phyloP scores from a whole-genome alignment of 2,888 invertebrate species.

The Thysanoteuthis rhombus region DNA sequence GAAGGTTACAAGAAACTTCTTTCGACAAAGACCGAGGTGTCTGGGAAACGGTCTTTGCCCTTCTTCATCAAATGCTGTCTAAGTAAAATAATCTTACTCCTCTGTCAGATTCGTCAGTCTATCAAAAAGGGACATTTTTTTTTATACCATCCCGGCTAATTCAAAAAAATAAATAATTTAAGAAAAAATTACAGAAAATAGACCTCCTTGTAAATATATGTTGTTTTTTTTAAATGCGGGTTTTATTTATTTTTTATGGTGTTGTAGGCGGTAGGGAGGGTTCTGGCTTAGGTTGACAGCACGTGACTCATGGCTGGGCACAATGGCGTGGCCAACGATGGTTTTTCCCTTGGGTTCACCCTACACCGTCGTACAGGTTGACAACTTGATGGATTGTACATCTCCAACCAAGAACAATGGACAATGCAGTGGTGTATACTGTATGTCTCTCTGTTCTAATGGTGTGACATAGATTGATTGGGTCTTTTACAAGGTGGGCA shows the following conservation, averaged over 20 bases:
- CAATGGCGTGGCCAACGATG: neutral
- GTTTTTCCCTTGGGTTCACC: neutral
- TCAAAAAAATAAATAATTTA: neutral
- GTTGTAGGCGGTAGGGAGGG: neutral
- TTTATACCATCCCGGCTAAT: neutral
- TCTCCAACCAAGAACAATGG: slow-evolving; percentile 18
- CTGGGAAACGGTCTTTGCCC: neutral
- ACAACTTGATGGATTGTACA: slow-evolving; percentile 30
- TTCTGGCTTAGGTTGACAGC: slow-evolving; percentile 12
- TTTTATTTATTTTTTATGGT: neutral
- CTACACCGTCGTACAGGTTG: slow-evolving; percentile 15
- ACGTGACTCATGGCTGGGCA: neutral
- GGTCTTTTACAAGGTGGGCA: slow-evolving; percentile 15
- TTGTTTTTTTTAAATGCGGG: neutral
- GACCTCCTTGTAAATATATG: too few species aligned
- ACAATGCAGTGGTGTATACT: slow-evolving; percentile 23
- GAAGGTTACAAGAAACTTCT: too few species aligned
- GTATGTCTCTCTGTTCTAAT: neutral
- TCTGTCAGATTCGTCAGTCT: neutral
- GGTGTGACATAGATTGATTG: slow-evolving; percentile 25
- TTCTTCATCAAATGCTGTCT: neutral
- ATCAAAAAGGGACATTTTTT: neutral
- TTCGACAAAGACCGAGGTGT: neutral
- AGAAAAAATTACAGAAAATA: neutral
- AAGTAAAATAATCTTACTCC: neutral